Base-by-base conservation (phyloP, 2,888 invertebrate genomes). In the Dryadula phaetusa region DNA sequence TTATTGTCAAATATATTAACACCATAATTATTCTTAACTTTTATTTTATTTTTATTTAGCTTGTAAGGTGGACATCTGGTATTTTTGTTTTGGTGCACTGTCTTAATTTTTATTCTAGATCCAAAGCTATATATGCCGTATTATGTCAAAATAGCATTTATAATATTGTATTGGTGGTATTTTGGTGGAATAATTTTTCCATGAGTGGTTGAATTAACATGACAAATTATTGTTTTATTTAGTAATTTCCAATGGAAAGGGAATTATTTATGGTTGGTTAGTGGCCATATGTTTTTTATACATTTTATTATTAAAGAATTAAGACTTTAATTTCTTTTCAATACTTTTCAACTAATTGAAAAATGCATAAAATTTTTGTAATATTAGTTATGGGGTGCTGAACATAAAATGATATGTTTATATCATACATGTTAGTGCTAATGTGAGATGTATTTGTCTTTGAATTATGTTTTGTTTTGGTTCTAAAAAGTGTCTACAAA, bases 351-450 rank as follows among this genome's bases (percentile, higher is more conserved):
- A 37, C 37, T 37, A 37, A 37, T 12, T 37, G 1, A 52, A 28
- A 52, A 52, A 0, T 16, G 6, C 12, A 25, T n/a, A 16, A 49
- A n/a, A 8, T 49, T 28, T 8, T 49, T 49, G 28, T 37, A 37
- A 56, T 37, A 40, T 20, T 46, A n/a, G 40, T 10, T 22, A 16
- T 56, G 40, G 22, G 40, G 56, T 56, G 56, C 56, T 56, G n/a
- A 56, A 56, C n/a, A 25, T 40, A 22, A 56, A 5, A 10, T 56
- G 22, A 22, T 56, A 22, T 56, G 8, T n/a, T 22, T 22, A 56
- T 56, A 22, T 37, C n/a, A 37, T 40, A 25, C 25, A 2, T 22
- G 0, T 37, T n/a, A 22, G 20, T 49, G 49, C 49, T 49, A 37
- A 37, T 25, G 25, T 25, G 25, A 28, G 16, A 5, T 52, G 52